These are phyloP conservation scores for Apotomis capreana DNA, from an alignment of 2,888 invertebrate species.

Conservation along the genomic window DNA sequence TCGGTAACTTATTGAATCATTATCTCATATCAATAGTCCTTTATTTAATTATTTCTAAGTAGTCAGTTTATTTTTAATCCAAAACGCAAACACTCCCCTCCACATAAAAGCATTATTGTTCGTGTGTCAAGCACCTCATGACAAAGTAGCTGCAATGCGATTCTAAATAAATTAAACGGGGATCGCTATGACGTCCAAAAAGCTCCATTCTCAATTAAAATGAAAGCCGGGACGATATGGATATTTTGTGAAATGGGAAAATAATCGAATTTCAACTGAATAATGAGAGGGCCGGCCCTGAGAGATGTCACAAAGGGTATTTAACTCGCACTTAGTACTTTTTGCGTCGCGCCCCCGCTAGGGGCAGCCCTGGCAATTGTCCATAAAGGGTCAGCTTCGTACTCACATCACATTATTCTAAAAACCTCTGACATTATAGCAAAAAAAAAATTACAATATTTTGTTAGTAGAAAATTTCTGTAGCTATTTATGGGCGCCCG, in stretches of 20 bases:
- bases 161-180: constrained; percentile 69
- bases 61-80: neutral
- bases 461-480: neutral
- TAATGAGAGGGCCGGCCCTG: constrained; percentile 80
- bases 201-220: constrained; percentile 78
- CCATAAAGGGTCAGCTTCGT: constrained; percentile 35
- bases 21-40: neutral
- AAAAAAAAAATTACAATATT: neutral
- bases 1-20: too few species aligned
- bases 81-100: constrained; percentile 6
- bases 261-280: constrained; percentile 83
- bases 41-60: neutral
- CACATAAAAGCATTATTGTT: constrained; percentile 27
- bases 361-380: constrained; percentile 55
- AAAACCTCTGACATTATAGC: neutral
- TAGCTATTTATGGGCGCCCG: too few species aligned
- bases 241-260: constrained; percentile 82
- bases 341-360: constrained; percentile 68
- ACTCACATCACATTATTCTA: neutral
- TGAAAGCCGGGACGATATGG: constrained; percentile 81
- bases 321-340: constrained; percentile 83
- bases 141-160: constrained; percentile 54
- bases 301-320: constrained; percentile 81
- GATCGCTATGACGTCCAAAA: constrained; percentile 68
- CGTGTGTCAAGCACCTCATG: constrained; percentile 44